phyloP scores from a whole-genome alignment of 2,113 vertebrate species.

The Chunga burmeisteri region DNA sequence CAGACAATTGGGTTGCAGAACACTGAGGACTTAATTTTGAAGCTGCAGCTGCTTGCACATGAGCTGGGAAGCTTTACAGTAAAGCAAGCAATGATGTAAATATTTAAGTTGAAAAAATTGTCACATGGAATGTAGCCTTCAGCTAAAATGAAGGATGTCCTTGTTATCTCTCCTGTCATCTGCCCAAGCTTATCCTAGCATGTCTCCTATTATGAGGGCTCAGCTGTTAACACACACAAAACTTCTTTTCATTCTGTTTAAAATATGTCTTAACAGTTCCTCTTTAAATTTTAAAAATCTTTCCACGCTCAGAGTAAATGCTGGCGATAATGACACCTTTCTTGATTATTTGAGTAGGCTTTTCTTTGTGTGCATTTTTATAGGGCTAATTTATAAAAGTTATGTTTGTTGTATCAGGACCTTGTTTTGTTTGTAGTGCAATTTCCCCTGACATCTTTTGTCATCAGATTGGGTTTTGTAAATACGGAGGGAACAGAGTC shows the following conservation, averaged over 20 bases:
- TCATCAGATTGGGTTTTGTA: not conserved
- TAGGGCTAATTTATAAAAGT: not conserved
- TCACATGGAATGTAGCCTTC: not conserved
- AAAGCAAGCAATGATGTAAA: not conserved
- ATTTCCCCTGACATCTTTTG: not conserved
- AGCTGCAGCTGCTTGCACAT: not conserved
- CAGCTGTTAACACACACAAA: not conserved
- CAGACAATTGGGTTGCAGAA: not conserved
- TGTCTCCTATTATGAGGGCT: not conserved
- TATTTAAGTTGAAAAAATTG: not conserved
- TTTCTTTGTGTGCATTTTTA: not conserved
- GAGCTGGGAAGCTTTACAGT: not conserved
- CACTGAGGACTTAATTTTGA: not conserved
- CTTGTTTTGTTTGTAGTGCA: not conserved
- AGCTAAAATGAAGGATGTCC: slow-evolving; percentile 3
- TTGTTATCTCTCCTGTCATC: slow-evolving; percentile 1
- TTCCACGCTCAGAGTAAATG: not conserved
- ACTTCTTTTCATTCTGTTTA: slow-evolving; percentile 31
- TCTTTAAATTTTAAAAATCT: not conserved
- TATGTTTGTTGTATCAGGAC: not conserved
- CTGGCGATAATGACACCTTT: not conserved
- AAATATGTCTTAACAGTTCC: not conserved
- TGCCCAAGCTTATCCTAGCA: not conserved
- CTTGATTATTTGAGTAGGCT: not conserved
- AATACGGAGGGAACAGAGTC: not conserved